Evolutionary conservation across 2,888 invertebrate genomes (phyloP).

Genomic region (Agriopis leucophaearia): DNA sequence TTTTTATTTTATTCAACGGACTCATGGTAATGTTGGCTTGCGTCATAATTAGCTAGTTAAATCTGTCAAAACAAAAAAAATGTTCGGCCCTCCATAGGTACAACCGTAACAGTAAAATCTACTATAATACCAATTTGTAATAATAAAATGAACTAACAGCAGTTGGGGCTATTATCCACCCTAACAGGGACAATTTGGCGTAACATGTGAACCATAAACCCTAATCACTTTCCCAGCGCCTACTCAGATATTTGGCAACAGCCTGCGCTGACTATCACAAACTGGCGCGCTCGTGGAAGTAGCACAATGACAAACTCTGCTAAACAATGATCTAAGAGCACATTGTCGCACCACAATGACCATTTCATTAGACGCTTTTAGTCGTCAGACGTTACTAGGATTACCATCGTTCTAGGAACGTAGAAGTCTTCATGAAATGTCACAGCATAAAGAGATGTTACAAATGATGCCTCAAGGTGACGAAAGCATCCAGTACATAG

Average conservation of each 20-base stretch:
- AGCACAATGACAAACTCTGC: slow-evolving; percentile 34
- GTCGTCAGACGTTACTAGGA: slow-evolving; percentile 29
- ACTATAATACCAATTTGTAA: neutral
- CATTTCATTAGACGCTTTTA: slow-evolving; percentile 43
- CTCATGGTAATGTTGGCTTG: too few relatives aligned
- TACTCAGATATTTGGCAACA: slow-evolving; percentile 31
- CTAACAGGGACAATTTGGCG: slow-evolving; percentile 21
- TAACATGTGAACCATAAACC: slow-evolving; percentile 16
- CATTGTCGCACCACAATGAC: slow-evolving; percentile 42
- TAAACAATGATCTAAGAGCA: slow-evolving; percentile 37
- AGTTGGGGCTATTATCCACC: slow-evolving; percentile 7
- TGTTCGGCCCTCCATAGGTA: too few relatives aligned
- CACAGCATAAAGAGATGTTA: too few relatives aligned
- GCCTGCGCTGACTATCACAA: slow-evolving; percentile 17
- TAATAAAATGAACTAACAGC: slow-evolving; percentile 9
- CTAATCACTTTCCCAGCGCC: slow-evolving; percentile 23
- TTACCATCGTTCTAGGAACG: slow-evolving; percentile 8
- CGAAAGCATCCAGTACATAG: too few relatives aligned
- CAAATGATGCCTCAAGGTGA: too few relatives aligned
- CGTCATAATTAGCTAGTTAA: too few relatives aligned
- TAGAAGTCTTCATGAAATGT: neutral
- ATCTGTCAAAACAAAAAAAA: too few relatives aligned
- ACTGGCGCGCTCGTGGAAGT: slow-evolving; percentile 9
- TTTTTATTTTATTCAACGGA: too few relatives aligned
- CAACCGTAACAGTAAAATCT: neutral